phyloP scores from a whole-genome alignment of 2,888 invertebrate species.

The Euzophera pinguis region DNA sequence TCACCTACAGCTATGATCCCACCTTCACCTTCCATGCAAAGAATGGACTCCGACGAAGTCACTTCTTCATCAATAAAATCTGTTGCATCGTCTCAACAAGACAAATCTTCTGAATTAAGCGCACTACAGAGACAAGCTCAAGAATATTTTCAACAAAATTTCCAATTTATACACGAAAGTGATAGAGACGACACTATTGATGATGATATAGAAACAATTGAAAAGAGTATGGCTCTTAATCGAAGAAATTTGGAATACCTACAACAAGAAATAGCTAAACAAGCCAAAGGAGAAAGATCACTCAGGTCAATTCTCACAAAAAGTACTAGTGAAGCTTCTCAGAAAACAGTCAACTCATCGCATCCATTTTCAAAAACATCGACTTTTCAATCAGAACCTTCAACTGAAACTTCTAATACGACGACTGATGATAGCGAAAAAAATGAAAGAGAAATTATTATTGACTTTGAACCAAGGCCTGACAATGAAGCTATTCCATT shows the following conservation, averaged over 20 bases:
- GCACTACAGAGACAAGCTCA: conserved; percentile 65
- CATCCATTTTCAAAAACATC: conserved; percentile 72
- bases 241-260: conserved; percentile 71
- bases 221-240: conserved; percentile 76
- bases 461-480: conserved; percentile 90
- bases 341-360: conserved; percentile 63
- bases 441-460: conserved; percentile 89
- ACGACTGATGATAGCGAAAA: conserved; percentile 79
- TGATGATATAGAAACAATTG: conserved; percentile 72
- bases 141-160: conserved; percentile 76
- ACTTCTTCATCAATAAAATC: conserved; percentile 68
- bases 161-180: conserved; percentile 76
- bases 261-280: conserved; percentile 76
- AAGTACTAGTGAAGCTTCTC: conserved; percentile 67
- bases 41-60: conserved; percentile 67
- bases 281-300: conserved; percentile 60
- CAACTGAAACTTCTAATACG: conserved; percentile 73
- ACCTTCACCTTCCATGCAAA: conserved; percentile 68
- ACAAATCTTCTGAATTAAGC: conserved; percentile 67
- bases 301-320: conserved; percentile 66
- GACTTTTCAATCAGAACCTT: conserved; percentile 75
- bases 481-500: conserved; percentile 83
- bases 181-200: conserved; percentile 76
- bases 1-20: conserved; percentile 76
- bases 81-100: conserved; percentile 61